Evolutionary conservation across 2,797 vertebrate genomes (phyloP).

Genomic region (Coluber constrictor): DNA sequence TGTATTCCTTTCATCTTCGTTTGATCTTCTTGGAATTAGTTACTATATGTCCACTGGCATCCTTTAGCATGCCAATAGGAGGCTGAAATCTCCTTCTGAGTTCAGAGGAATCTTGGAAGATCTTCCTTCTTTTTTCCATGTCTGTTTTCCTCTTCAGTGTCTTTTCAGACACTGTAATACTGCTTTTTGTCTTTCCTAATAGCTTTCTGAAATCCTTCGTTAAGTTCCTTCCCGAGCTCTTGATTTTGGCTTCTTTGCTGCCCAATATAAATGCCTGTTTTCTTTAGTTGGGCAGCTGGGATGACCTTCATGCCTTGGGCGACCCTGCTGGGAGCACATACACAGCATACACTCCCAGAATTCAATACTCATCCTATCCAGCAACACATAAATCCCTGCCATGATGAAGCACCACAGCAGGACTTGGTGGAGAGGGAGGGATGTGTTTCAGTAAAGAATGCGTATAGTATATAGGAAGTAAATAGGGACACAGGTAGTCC

Average conservation of each 20-base stretch:
- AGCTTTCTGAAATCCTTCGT: not conserved
- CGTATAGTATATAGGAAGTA: not conserved
- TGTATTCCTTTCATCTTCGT: not conserved
- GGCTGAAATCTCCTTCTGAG: not conserved
- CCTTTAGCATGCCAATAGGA: not conserved
- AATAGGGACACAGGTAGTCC: not conserved
- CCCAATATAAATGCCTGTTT: not conserved
- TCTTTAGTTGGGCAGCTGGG: not conserved
- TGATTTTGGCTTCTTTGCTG: not conserved
- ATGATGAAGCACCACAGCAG: not conserved
- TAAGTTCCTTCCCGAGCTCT: not conserved
- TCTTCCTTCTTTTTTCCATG: not conserved
- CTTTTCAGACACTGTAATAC: not conserved
- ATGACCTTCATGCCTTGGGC: not conserved
- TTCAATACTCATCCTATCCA: not conserved
- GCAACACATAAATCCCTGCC: not conserved
- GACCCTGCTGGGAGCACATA: not conserved
- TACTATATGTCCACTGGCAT: not conserved
- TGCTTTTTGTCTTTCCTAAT: not conserved
- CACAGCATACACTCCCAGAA: not conserved
- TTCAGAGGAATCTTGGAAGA: not conserved
- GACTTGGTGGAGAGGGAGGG: not conserved
- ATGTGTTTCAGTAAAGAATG: not conserved
- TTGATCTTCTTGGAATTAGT: not conserved
- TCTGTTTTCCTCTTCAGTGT: not conserved